A percentile compares a stretch with the other conserved stretches of the same genome.
These are phyloP conservation scores for Cyclopterus lumpus DNA, from an alignment of 2,797 vertebrate species.

Conservation along the genomic window DNA sequence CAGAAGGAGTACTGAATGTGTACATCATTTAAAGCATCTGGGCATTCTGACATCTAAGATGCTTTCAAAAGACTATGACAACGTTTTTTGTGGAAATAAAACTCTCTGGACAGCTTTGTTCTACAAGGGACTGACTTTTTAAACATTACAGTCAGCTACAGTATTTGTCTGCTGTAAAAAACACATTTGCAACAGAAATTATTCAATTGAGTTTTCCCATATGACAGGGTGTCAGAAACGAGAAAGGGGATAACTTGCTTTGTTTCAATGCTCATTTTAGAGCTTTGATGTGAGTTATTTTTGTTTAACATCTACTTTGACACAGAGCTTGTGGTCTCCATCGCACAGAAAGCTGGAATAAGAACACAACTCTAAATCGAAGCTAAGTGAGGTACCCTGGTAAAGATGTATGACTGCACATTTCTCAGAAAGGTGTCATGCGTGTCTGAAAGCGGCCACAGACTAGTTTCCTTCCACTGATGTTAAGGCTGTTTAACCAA, in stretches of 20 bases:
- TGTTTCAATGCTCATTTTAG: neutral
- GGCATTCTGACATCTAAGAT: neutral
- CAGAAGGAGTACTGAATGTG: neutral
- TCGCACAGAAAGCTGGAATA: neutral
- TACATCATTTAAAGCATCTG: neutral
- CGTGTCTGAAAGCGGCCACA: neutral
- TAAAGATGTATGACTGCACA: neutral
- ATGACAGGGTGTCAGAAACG: neutral
- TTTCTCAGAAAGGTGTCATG: neutral
- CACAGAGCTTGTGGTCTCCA: neutral
- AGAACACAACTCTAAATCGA: neutral
- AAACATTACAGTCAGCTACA: neutral
- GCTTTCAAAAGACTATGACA: neutral
- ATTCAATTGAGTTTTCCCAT: neutral
- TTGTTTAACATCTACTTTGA: neutral
- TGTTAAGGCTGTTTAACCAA: neutral
- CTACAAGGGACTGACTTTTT: conserved; percentile 1
- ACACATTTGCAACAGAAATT: conserved; percentile 3
- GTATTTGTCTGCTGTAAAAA: conserved; percentile 2
- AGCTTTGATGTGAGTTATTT: neutral
- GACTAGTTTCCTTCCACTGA: neutral
- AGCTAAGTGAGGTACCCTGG: neutral
- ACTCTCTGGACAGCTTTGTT: neutral
- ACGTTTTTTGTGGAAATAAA: neutral
- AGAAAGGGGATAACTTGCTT: neutral